Conservation (phyloP, 2,888 invertebrate species). For the Dysmachus trigonus region DNA sequence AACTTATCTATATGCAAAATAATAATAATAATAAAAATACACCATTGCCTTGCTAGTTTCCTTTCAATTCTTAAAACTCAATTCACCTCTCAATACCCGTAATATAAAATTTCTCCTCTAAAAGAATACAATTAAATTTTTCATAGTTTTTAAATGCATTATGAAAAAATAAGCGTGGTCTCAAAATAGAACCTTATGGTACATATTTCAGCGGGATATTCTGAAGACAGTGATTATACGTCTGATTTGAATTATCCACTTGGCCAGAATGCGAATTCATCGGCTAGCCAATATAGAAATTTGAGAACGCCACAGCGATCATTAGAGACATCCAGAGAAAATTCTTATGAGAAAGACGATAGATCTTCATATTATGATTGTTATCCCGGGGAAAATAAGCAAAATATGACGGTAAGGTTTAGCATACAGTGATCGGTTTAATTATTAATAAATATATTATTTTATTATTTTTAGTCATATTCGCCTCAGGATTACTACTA, state of each 20-base stretch:
- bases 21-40: not conserved
- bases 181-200: not conserved
- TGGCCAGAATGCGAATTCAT: constrained; percentile 88
- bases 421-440: no score
- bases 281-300: constrained; percentile 79
- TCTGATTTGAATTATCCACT: constrained; percentile 93
- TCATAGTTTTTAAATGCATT: not conserved
- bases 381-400: constrained; percentile 46
- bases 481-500: constrained; percentile 57
- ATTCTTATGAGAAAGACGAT: constrained; percentile 84
- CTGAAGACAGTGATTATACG: constrained; percentile 97
- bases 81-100: not conserved
- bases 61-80: not conserved
- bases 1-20: not conserved
- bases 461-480: constrained; percentile 56
- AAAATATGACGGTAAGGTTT: constrained; percentile 52
- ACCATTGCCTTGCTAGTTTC: not conserved
- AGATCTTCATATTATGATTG: constrained; percentile 49
- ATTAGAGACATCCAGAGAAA: constrained; percentile 81
- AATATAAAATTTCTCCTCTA: not conserved
- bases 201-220: constrained; percentile 82
- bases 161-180: not conserved
- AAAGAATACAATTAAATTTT: not conserved
- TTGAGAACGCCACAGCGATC: constrained; percentile 66
- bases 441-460: not conserved